Base-by-base conservation (phyloP, 2,113 vertebrate species). In the Sula dactylatra region DNA sequence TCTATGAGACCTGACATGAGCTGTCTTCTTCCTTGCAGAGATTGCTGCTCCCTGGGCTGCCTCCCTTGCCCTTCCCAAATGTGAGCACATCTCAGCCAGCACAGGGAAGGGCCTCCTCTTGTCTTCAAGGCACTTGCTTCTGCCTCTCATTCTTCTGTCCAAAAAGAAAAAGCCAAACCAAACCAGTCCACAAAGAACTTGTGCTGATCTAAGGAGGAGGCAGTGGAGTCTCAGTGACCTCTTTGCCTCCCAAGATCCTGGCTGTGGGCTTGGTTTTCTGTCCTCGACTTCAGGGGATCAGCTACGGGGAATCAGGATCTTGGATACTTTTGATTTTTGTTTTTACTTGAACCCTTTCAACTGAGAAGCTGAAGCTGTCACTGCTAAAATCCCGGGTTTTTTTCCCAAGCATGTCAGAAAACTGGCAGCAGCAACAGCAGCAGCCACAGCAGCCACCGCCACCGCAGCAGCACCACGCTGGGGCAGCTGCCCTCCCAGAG, bases 401-500 rank as follows among this genome's bases (percentile, higher is more conserved):
- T 92, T 88, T 49, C 89, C 97, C 98, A 97, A 98, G 97, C 95
- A 99, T 99, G 98, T 98, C 98, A 34, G 98, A 99, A 95, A 98
- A 97, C 97, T 99, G 98, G 98, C 98, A 98, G 93, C 98, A 98
- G 88, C 98, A 96, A 5, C 98, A 97, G 13, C 98, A 99, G 97
- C 98, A 98, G 70, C 96, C 97, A 3, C 97, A 97, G 92, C 98
- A 97, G 14, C 97, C 94, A 0, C 98, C 96, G 3, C 97, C 91
- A 25, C 95, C 83, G 3, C 94, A 95, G 98, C 98, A 99, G 87
- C 99, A 99, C 95, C 99, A 99, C 81, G 49, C 98, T 17, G 99
- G 98, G 31, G 94, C 98, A 69, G 98, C 99, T 1, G 95, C 99
- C 86, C 98, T 99, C 11, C 98, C 99, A 0, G 99, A 99, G 70